These are phyloP conservation scores for Oenanthe oenanthe DNA, from an alignment of 2,113 vertebrate species.

Conservation along the genomic window DNA sequence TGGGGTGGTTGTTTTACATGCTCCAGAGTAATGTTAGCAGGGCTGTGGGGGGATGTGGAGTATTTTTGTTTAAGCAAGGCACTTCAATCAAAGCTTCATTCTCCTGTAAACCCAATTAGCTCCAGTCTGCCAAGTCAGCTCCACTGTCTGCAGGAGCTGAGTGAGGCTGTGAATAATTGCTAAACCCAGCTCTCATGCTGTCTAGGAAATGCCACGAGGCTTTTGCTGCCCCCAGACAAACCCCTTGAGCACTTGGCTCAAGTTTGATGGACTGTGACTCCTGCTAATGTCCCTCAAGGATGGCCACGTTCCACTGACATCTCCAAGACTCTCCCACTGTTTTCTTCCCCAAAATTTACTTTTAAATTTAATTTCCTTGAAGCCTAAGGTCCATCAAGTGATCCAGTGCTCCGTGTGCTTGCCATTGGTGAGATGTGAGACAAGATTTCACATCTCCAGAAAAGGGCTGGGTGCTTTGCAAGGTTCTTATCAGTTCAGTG, in stretches of 20 bases:
- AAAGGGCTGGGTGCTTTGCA: background rate
- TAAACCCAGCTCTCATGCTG: background rate
- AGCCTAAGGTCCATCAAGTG: background rate
- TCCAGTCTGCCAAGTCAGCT: conserved; percentile 35
- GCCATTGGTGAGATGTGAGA: background rate
- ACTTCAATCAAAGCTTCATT: conserved; percentile 65
- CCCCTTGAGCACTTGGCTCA: background rate
- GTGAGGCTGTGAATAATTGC: conserved; percentile 50
- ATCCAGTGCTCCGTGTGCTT: rapidly evolving
- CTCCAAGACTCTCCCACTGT: background rate
- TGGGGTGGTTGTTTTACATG: conserved; percentile 52
- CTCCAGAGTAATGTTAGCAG: conserved; percentile 15
- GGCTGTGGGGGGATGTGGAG: background rate
- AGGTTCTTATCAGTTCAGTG: background rate
- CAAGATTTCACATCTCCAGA: background rate
- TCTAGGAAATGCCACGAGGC: background rate
- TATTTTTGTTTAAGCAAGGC: background rate
- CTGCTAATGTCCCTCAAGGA: background rate
- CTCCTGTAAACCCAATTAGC: conserved; percentile 54
- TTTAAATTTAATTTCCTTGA: background rate
- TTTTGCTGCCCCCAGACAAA: conserved; percentile 4
- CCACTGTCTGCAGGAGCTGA: background rate
- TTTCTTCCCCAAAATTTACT: background rate
- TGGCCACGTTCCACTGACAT: background rate
- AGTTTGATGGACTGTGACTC: background rate